phyloP scores from a whole-genome alignment of 2,113 vertebrate genomes.

The Coturnix japonica region DNA sequence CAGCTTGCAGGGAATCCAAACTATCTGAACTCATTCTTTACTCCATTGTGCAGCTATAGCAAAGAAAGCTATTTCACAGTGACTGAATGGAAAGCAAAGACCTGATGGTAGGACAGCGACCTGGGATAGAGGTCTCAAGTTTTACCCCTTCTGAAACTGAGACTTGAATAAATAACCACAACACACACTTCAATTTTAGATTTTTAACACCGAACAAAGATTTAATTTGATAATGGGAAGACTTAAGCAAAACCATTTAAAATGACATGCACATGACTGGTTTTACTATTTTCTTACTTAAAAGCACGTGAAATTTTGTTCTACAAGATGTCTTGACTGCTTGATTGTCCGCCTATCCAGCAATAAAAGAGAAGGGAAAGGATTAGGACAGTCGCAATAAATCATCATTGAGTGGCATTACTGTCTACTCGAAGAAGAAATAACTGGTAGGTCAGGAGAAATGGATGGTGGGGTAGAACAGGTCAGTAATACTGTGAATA shows the following conservation, averaged over 20 bases:
- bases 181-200: background rate
- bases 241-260: background rate
- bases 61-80: background rate
- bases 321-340: background rate
- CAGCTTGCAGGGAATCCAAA: background rate
- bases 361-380: background rate
- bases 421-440: constrained; percentile 30
- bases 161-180: background rate
- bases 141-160: background rate
- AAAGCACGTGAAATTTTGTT: background rate
- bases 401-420: constrained; percentile 9
- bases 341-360: background rate
- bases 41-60: background rate
- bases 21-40: background rate
- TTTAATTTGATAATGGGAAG: background rate
- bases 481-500: background rate
- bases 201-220: background rate
- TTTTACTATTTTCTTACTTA: background rate
- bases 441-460: constrained; percentile 31
- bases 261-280: background rate
- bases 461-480: background rate
- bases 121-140: background rate
- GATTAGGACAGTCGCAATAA: background rate
- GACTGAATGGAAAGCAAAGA: background rate
- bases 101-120: background rate